Evolutionary conservation across 2,888 invertebrate genomes (phyloP).

Genomic region (Morpho deidamia): DNA sequence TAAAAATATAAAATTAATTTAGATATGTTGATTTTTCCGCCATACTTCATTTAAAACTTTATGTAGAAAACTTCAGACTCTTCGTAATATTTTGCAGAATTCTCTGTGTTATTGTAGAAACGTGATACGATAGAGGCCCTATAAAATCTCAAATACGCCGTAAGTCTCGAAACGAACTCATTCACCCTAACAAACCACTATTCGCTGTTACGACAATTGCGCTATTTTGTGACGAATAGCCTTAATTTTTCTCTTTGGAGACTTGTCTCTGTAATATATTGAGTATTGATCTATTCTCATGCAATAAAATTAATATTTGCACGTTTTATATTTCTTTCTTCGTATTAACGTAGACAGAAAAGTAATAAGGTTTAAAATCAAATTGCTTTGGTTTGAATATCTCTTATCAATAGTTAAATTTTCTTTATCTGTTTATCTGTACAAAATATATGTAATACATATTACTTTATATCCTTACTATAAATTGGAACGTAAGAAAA

Average conservation of each 20-base stretch:
- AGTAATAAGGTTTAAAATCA: too few species aligned
- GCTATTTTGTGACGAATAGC: slow-evolving; percentile 38
- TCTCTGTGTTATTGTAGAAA: too few species aligned
- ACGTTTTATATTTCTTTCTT: not conserved
- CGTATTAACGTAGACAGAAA: too few species aligned
- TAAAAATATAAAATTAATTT: too few species aligned
- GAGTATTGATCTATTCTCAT: not conserved
- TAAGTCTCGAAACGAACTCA: slow-evolving; percentile 60
- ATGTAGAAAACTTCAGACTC: too few species aligned
- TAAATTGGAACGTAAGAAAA: too few species aligned
- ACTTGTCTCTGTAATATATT: slow-evolving; percentile 7
- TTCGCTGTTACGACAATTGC: slow-evolving; percentile 57
- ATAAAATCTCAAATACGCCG: slow-evolving; percentile 56
- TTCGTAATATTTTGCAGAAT: too few species aligned
- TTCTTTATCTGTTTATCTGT: not conserved
- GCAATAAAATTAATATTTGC: not conserved
- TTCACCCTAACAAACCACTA: slow-evolving; percentile 61
- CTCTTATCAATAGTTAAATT: not conserved
- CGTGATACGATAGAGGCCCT: slow-evolving; percentile 2
- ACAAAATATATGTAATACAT: not conserved
- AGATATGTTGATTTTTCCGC: too few species aligned
- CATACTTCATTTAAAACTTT: too few species aligned
- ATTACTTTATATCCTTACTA: too few species aligned
- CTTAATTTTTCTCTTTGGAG: slow-evolving; percentile 26
- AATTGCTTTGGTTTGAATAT: too few species aligned